A percentile compares a stretch with the other conserved stretches of the same genome.
Evolutionary conservation across 2,113 vertebrate genomes (phyloP).

Genomic region (Bubo scandiacus): DNA sequence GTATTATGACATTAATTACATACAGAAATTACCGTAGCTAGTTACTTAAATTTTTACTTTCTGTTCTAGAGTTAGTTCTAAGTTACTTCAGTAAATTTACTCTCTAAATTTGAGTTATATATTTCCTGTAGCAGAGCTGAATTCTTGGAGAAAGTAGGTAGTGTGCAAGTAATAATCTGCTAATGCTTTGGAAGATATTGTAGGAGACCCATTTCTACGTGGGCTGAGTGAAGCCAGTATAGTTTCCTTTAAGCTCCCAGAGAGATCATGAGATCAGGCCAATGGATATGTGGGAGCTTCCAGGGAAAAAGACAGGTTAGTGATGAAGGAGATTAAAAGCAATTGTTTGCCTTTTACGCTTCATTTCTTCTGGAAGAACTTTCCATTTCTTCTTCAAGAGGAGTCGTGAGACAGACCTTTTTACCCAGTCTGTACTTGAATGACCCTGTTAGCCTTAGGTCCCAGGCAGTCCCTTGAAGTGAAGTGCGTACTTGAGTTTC

Average conservation of each 20-base stretch:
- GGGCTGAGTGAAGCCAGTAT: neutral
- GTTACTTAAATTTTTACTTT: neutral
- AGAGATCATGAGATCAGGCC: neutral
- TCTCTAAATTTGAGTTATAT: neutral
- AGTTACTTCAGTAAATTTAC: neutral
- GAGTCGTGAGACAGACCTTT: neutral
- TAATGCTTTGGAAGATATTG: neutral
- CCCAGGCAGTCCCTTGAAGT: neutral
- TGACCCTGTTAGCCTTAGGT: neutral
- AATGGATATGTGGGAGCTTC: neutral
- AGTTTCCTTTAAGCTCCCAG: neutral
- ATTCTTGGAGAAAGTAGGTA: neutral
- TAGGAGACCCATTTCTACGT: neutral
- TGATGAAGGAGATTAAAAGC: neutral
- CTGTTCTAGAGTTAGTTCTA: neutral
- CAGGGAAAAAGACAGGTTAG: neutral
- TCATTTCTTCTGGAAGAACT: neutral
- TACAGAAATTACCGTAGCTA: neutral
- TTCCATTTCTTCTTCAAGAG: neutral
- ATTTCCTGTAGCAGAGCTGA: neutral
- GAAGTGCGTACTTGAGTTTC: neutral
- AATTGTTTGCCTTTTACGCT: neutral
- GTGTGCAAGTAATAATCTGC: neutral
- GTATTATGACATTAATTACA: neutral
- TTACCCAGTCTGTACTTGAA: neutral